Conservation (phyloP, 2,113 vertebrate genomes). For the Python bivittatus region DNA sequence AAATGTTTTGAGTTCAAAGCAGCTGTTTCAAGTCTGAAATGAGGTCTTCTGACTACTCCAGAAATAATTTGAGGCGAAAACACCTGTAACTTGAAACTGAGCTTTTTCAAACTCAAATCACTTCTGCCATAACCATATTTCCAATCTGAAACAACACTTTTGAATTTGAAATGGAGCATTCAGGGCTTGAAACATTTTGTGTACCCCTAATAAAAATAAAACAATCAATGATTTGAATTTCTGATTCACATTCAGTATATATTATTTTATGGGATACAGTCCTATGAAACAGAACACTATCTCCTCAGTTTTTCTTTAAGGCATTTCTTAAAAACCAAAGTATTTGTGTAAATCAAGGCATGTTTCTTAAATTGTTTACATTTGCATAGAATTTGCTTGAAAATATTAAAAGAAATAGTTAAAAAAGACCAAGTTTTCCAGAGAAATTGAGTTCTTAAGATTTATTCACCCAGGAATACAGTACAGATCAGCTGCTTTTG, state of each 20-base stretch:
- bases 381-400: not conserved
- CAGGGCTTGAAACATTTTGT: not conserved
- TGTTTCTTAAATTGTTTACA: not conserved
- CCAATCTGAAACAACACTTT: not conserved
- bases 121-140: not conserved
- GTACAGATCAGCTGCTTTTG: not conserved
- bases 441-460: not conserved
- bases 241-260: not conserved
- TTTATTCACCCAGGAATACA: not conserved
- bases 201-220: not conserved
- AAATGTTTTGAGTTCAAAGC: not conserved
- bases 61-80: not conserved
- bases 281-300: not conserved
- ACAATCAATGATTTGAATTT: not conserved
- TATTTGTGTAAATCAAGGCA: not conserved
- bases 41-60: not conserved
- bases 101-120: not conserved
- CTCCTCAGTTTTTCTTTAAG: not conserved
- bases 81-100: not conserved
- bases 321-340: not conserved
- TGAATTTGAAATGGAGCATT: not conserved
- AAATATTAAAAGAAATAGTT: not conserved
- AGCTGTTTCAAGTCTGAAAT: not conserved
- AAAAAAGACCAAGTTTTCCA: not conserved
- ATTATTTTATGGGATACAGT: not conserved